phyloP scores from a whole-genome alignment of 2,113 vertebrate species.

The Hemichromis elongatus region DNA sequence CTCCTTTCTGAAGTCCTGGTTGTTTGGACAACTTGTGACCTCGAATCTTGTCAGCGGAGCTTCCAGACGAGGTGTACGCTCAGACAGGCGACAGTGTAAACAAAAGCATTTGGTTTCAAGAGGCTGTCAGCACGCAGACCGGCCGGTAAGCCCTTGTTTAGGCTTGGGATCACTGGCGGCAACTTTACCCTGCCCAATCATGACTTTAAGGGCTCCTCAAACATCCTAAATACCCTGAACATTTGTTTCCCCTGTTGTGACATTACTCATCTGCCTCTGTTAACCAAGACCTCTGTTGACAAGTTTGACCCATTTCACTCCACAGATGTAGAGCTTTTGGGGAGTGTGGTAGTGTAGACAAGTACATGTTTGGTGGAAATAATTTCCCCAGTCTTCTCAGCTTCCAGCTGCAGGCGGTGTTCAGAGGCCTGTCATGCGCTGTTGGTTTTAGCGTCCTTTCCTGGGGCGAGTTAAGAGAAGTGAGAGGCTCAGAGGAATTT shows the following conservation, averaged over 20 bases:
- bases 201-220: not conserved
- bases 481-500: slow-evolving; percentile 49
- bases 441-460: slow-evolving; percentile 11
- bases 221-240: not conserved
- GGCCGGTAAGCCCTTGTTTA: slow-evolving; percentile 17
- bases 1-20: slow-evolving; percentile 12
- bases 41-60: not conserved
- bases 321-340: not conserved
- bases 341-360: not conserved
- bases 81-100: slow-evolving; percentile 28
- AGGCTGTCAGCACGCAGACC: slow-evolving; percentile 7
- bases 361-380: slow-evolving; percentile 16
- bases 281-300: not conserved
- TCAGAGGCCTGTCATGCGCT: slow-evolving; percentile 19
- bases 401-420: slow-evolving; percentile 21
- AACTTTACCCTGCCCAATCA: not conserved
- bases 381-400: not conserved
- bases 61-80: slow-evolving; percentile 23
- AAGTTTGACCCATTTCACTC: not conserved
- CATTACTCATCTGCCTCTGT: not conserved
- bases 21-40: slow-evolving; percentile 69
- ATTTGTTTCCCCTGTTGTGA: slow-evolving; percentile 23
- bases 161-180: not conserved
- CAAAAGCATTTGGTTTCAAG: slow-evolving; percentile 31
- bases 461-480: slow-evolving; percentile 21